These are phyloP conservation scores for Chlorodrepanis virens DNA, from an alignment of 2,113 vertebrate genomes.

Conservation along the genomic window DNA sequence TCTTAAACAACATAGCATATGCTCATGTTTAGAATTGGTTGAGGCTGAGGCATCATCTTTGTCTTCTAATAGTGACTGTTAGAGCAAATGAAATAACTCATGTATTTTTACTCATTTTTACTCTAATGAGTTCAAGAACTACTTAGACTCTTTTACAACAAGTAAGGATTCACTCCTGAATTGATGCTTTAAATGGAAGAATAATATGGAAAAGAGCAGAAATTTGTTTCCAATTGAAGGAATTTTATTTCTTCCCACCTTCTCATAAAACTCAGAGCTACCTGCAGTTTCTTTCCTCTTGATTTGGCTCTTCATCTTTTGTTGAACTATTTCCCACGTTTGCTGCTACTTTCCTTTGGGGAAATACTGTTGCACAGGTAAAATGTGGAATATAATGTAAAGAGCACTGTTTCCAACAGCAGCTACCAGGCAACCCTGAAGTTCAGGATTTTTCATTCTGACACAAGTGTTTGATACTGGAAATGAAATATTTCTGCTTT, in stretches of 20 bases:
- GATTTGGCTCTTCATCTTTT: neutral
- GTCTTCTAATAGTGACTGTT: neutral
- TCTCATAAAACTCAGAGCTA: neutral
- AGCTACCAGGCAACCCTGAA: neutral
- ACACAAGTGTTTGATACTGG: neutral
- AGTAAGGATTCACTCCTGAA: neutral
- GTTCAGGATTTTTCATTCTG: constrained; percentile 16
- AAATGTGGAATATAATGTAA: neutral
- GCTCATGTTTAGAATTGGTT: neutral
- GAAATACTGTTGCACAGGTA: neutral
- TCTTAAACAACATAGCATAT: neutral
- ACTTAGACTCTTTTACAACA: neutral
- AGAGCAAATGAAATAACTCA: neutral
- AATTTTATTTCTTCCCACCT: neutral
- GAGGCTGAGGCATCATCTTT: neutral
- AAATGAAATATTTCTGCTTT: constrained; percentile 3
- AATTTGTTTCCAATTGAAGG: neutral
- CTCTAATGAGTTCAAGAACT: neutral
- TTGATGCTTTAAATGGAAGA: neutral
- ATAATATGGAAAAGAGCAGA: neutral
- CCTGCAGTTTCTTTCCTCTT: neutral
- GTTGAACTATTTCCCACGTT: neutral
- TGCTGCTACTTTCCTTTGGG: neutral
- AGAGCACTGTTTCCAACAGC: neutral
- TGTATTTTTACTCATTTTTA: neutral